Evolutionary conservation across 2,113 vertebrate species (phyloP).

Genomic region (Hippopotamus amphibius): DNA sequence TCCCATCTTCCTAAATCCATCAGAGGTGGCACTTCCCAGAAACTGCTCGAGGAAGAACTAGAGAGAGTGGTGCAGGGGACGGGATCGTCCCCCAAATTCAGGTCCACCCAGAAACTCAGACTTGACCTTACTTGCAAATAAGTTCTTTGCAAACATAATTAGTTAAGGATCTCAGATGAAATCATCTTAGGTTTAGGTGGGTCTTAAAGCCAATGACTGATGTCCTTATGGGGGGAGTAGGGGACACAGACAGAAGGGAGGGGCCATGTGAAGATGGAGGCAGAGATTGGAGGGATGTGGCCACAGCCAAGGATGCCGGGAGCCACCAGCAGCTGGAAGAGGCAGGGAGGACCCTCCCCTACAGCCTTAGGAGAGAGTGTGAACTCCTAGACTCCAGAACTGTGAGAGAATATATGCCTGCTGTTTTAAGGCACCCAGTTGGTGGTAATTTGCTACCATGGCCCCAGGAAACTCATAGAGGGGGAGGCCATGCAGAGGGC

Average conservation of each 20-base stretch:
- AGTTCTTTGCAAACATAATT: background rate
- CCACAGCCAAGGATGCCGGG: background rate
- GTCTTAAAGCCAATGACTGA: background rate
- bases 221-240: background rate
- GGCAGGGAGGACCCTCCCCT: background rate
- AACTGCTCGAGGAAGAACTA: accelerated
- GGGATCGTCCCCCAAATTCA: accelerated
- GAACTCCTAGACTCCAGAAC: background rate
- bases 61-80: background rate
- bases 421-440: background rate
- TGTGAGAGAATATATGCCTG: background rate
- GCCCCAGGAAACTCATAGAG: background rate
- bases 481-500: accelerated
- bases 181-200: background rate
- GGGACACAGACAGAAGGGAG: background rate
- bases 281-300: accelerated
- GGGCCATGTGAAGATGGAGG: background rate
- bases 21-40: accelerated
- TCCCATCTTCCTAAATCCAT: background rate
- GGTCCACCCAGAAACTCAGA: background rate
- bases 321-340: accelerated
- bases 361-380: no score
- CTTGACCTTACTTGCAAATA: background rate
- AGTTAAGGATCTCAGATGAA: background rate
- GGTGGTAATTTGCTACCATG: background rate